Evolutionary conservation across 2,113 vertebrate genomes (phyloP).

Genomic region (Prionailurus viverrinus): DNA sequence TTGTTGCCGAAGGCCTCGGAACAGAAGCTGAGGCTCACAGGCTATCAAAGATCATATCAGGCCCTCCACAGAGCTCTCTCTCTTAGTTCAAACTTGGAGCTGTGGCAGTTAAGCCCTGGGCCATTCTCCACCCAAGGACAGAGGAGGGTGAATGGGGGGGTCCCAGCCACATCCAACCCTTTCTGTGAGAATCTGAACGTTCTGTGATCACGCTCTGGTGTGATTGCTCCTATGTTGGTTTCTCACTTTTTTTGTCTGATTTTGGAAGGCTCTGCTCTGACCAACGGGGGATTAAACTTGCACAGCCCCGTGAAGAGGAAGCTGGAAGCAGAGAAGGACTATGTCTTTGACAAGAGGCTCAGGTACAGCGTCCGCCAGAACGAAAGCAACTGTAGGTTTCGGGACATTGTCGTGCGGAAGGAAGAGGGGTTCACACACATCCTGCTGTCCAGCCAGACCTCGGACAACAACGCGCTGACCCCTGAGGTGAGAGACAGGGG

Average conservation of each 20-base stretch:
- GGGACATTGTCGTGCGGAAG: slow-evolving; percentile 99
- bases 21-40: not conserved
- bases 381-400: slow-evolving; percentile 96
- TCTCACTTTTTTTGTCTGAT: slow-evolving; percentile 78
- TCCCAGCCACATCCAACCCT: accelerated
- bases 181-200: accelerated
- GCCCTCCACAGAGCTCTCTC: not conserved
- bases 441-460: slow-evolving; percentile 97
- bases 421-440: slow-evolving; percentile 99
- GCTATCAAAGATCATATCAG: accelerated
- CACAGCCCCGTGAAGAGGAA: slow-evolving; percentile 96
- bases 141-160: not conserved
- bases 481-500: slow-evolving; percentile 92
- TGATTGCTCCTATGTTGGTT: accelerated
- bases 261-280: slow-evolving; percentile 90
- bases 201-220: accelerated
- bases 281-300: slow-evolving; percentile 92
- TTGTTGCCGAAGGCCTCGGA: not conserved
- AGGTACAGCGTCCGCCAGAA: slow-evolving; percentile 98
- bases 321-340: slow-evolving; percentile 94
- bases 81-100: not conserved
- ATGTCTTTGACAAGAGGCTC: slow-evolving; percentile 97
- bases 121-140: not conserved
- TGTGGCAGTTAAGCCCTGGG: accelerated
- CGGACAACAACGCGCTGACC: slow-evolving; percentile 97